Evolutionary conservation across 2,888 invertebrate genomes (phyloP).

Genomic region (Apotomis turbidana): DNA sequence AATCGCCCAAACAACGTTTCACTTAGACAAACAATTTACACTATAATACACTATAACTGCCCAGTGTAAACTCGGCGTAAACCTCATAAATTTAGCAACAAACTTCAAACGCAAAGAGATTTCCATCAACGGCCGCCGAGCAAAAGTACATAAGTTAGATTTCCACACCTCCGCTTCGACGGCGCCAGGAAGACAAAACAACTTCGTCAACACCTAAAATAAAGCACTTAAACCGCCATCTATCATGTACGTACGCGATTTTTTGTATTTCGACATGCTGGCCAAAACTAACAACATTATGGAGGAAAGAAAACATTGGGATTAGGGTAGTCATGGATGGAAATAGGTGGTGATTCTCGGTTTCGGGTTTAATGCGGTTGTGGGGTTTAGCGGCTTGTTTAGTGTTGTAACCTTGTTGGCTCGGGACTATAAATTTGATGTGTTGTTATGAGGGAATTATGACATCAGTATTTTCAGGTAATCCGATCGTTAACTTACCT

Average conservation of each 20-base stretch:
- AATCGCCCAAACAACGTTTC: slow-evolving; percentile 41
- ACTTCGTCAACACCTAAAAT: slow-evolving; percentile 65
- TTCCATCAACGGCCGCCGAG: slow-evolving; percentile 46
- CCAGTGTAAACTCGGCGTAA: slow-evolving; percentile 35
- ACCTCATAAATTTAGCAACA: slow-evolving; percentile 39
- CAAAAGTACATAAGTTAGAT: slow-evolving; percentile 46
- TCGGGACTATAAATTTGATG: slow-evolving; percentile 1
- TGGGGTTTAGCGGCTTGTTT: slow-evolving; percentile 2
- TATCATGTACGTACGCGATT: slow-evolving; percentile 54
- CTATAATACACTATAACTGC: slow-evolving; percentile 31
- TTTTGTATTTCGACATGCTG: slow-evolving; percentile 50
- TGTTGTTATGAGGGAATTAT: not conserved
- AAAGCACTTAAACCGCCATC: slow-evolving; percentile 73
- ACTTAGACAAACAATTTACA: slow-evolving; percentile 41
- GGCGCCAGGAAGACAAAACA: slow-evolving; percentile 75
- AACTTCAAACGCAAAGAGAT: slow-evolving; percentile 49
- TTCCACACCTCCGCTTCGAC: slow-evolving; percentile 60
- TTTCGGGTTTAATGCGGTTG: not conserved
- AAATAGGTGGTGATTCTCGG: slow-evolving; percentile 50
- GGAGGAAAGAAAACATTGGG: slow-evolving; percentile 60
- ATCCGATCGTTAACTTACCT: no score
- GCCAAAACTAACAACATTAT: slow-evolving; percentile 63
- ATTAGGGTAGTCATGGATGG: slow-evolving; percentile 50
- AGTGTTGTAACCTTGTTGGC: slow-evolving; percentile 20
- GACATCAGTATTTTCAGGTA: not conserved